Evolutionary conservation across 2,888 invertebrate genomes (phyloP), one percentile per base, ranked within the genome.

Genomic region (Agonopterix alstromeriana): DNA sequence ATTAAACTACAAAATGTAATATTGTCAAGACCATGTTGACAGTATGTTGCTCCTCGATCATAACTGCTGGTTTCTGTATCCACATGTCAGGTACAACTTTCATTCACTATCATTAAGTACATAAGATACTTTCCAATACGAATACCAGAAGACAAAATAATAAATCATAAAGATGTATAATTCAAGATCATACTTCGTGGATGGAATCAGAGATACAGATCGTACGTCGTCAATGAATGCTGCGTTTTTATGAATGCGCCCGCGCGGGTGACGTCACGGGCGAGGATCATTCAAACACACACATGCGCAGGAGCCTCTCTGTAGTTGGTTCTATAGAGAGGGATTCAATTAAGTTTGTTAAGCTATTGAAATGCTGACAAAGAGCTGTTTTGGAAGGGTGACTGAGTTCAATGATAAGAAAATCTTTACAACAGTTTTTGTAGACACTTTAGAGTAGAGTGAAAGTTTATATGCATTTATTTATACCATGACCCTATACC

Each of bases 231-330:
- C 27, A 27, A 27, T 27, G 27, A 7, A 27, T 27, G 27, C 27
- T 27, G 27, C 48, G 55, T 52, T 53, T 56, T 53, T 54, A 53
- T 56, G 53, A 55, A 57, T 56, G 56, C 51, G 46, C 51, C 53
- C 53, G 42, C 12, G 38, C 45, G 10, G 41, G 51, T 59, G 59
- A 57, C 57, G 60, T 60, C 57, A 57, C 52, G 36, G 48, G 49
- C 53, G 42, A 40, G 42, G 43, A 49, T 46, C 55, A 58, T 55
- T 57, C 55, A 55, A 50, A 17, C 48, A 46, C 42, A 45, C 47
- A 45, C 41, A 46, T n/a, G 40, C 35, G 27, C 27, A 27, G 27
- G 27, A 27, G 27, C 27, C 27, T 27, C 27, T 27, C 27, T 5
- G 27, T 27, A 27, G 27, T 27, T 5, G 27, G 5, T 27, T 27